These are phyloP conservation scores for Premnoplex brunnescens DNA, from an alignment of 2,797 vertebrate genomes.

Conservation along the genomic window DNA sequence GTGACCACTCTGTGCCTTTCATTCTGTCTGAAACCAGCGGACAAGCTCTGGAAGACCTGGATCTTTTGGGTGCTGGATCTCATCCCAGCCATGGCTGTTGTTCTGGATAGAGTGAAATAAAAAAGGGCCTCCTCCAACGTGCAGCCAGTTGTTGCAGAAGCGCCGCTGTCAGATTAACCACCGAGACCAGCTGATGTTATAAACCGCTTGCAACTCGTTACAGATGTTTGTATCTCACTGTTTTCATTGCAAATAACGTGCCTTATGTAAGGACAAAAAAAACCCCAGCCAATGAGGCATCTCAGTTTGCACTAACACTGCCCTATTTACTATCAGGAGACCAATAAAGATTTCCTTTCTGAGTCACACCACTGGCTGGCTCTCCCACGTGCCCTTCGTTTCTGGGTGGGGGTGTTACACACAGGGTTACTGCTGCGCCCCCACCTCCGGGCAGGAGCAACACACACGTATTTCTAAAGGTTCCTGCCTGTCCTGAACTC, in stretches of 20 bases:
- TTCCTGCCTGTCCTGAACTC: not conserved
- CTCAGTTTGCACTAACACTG: constrained; percentile 71
- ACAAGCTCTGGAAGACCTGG: not conserved
- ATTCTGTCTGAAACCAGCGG: not conserved
- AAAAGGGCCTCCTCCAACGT: not conserved
- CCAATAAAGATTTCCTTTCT: constrained; percentile 37
- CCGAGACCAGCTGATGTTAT: not conserved
- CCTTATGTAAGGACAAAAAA: constrained; percentile 19
- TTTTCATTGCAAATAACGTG: constrained; percentile 13
- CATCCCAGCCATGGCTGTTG: not conserved
- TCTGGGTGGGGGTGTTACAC: not conserved
- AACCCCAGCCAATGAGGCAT: constrained; percentile 10
- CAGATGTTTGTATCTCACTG: constrained; percentile 1
- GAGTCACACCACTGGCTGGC: not conserved
- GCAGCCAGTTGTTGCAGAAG: not conserved
- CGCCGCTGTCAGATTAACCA: not conserved
- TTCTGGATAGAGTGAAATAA: not conserved
- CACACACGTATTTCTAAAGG: not conserved
- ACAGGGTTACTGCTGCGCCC: not conserved
- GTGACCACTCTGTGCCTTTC: not conserved
- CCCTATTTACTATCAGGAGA: constrained; percentile 29
- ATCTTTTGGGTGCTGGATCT: not conserved
- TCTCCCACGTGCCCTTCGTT: not conserved
- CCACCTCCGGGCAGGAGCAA: not conserved
- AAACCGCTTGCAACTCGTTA: not conserved